Conservation (phyloP, 2,888 invertebrate genomes). For the Pyrochroa serraticornis region DNA sequence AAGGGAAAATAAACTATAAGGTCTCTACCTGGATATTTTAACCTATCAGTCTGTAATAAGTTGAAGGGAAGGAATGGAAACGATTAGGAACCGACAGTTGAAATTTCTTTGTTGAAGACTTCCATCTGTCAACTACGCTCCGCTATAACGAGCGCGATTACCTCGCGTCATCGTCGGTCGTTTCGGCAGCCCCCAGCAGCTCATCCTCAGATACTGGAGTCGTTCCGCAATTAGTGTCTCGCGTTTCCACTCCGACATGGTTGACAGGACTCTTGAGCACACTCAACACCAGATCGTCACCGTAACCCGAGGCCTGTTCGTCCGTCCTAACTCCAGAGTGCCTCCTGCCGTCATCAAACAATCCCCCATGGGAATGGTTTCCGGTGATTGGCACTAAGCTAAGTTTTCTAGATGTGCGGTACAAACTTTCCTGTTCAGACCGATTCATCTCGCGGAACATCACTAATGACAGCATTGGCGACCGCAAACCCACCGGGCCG, state of each 20-base stretch:
- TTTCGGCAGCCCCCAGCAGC: constrained; percentile 33
- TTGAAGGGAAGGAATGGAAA: neutral
- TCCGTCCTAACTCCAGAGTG: constrained; percentile 12
- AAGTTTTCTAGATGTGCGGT: constrained; percentile 66
- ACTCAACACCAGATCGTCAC: constrained; percentile 64
- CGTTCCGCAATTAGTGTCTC: constrained; percentile 53
- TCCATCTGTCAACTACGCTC: neutral
- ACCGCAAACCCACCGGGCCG: constrained; percentile 2
- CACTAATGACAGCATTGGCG: constrained; percentile 59
- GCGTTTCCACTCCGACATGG: constrained; percentile 53
- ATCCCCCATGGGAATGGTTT: constrained; percentile 38
- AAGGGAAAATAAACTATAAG: no score
- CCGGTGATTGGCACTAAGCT: constrained; percentile 55
- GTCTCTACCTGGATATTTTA: no score
- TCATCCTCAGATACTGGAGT: constrained; percentile 54
- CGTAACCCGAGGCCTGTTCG: no score
- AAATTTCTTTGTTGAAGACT: neutral
- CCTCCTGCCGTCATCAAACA: constrained; percentile 32
- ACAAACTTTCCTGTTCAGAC: constrained; percentile 68
- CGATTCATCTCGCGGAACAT: constrained; percentile 65
- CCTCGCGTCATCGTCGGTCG: constrained; percentile 47
- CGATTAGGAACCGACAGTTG: neutral
- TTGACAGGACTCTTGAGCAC: constrained; percentile 66
- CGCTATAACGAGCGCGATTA: constrained; percentile 29
- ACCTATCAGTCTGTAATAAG: no score